These are phyloP conservation scores for Eciton burchellii DNA, from an alignment of 1,140 invertebrate genomes.

Conservation along the genomic window DNA sequence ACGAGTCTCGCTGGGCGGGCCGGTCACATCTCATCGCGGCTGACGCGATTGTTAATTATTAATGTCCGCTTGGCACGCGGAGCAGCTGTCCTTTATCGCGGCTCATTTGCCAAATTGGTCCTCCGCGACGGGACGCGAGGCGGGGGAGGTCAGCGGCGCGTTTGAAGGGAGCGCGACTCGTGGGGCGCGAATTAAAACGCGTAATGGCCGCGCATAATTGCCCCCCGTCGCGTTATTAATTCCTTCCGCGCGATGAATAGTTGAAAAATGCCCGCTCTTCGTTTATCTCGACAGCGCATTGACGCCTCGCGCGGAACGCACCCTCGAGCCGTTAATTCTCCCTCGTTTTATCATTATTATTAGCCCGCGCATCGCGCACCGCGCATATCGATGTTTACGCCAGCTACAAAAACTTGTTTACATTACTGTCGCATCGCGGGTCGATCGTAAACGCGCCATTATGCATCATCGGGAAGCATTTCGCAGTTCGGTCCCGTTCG, in stretches of 20 bases:
- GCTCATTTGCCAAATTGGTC: slow-evolving; percentile 56
- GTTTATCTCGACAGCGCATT: slow-evolving; percentile 2
- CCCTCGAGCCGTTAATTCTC: slow-evolving; percentile 8
- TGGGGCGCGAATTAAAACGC: slow-evolving; percentile 43
- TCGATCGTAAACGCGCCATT: neutral
- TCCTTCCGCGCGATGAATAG: slow-evolving; percentile 47
- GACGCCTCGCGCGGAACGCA: neutral
- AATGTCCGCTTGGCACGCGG: slow-evolving; percentile 49
- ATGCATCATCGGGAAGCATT: neutral
- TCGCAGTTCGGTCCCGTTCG: neutral
- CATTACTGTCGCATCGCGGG: neutral
- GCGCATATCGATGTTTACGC: neutral
- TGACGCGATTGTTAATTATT: slow-evolving; percentile 58
- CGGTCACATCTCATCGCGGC: neutral
- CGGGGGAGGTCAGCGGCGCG: slow-evolving; percentile 6
- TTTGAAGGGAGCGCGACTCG: slow-evolving; percentile 48
- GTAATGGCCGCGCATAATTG: slow-evolving; percentile 20
- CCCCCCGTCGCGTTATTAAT: slow-evolving; percentile 42
- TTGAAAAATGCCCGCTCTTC: slow-evolving; percentile 37
- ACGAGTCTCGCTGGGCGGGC: slow-evolving; percentile 6
- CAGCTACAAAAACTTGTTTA: neutral
- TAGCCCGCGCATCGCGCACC: neutral
- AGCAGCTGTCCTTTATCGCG: slow-evolving; percentile 56
- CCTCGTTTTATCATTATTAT: neutral
- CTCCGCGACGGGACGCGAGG: slow-evolving; percentile 11